Evolutionary conservation across 2,113 vertebrate species (phyloP).

Genomic region (Lampris megalopsis): DNA sequence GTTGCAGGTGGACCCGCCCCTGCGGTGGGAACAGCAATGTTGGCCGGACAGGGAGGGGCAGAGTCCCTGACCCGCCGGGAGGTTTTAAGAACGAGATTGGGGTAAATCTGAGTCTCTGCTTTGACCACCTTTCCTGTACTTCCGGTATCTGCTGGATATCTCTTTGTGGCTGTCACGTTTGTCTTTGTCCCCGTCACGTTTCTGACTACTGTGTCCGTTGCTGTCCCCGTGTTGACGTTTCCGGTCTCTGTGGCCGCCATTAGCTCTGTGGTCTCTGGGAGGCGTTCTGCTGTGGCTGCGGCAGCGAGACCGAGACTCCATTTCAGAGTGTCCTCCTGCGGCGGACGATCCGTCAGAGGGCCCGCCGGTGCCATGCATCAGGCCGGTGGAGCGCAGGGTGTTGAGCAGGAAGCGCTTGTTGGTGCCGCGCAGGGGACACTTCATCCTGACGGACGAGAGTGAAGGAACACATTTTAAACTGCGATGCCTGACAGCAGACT

Average conservation of each 20-base stretch:
- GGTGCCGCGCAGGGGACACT: slow-evolving; percentile 92
- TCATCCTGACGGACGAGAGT: slow-evolving; percentile 86
- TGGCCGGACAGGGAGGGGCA: slow-evolving; percentile 13
- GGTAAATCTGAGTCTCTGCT: slow-evolving; percentile 53
- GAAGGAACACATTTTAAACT: neutral
- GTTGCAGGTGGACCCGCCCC: slow-evolving; percentile 4
- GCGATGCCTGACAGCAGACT: neutral
- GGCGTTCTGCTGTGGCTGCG: slow-evolving; percentile 62
- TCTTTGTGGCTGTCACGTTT: slow-evolving; percentile 31
- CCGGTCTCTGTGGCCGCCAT: slow-evolving; percentile 29
- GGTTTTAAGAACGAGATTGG: slow-evolving; percentile 29
- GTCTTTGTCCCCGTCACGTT: slow-evolving; percentile 54
- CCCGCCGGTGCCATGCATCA: slow-evolving; percentile 73
- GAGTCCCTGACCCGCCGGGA: slow-evolving; percentile 11
- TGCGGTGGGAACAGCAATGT: neutral
- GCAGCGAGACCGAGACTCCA: slow-evolving; percentile 43
- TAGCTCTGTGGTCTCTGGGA: slow-evolving; percentile 43
- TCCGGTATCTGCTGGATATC: slow-evolving; percentile 42
- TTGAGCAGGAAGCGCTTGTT: slow-evolving; percentile 98
- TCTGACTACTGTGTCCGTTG: slow-evolving; percentile 49
- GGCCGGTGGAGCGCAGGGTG: slow-evolving; percentile 91
- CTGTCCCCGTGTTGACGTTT: slow-evolving; percentile 53
- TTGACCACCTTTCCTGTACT: slow-evolving; percentile 39
- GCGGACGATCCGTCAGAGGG: slow-evolving; percentile 55
- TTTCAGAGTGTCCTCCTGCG: slow-evolving; percentile 36